phyloP scores from a whole-genome alignment of 2,888 invertebrate genomes.

The Rhabditoides inermis region DNA sequence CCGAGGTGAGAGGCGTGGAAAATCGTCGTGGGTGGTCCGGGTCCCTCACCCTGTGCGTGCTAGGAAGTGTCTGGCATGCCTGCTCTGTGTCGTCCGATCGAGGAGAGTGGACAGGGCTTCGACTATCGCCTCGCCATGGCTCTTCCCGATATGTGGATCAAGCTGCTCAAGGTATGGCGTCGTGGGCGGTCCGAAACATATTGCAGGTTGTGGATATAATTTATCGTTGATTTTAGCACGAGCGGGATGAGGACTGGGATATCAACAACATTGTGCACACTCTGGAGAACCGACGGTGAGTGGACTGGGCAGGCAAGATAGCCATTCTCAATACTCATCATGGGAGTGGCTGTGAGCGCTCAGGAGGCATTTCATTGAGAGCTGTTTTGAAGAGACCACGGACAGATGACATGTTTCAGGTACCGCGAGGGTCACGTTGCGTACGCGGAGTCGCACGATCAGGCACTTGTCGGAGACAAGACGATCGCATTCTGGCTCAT shows the following conservation, averaged over 20 bases:
- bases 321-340: no score
- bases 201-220: no score
- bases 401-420: slow-evolving; percentile 55
- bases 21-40: not conserved
- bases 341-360: no score
- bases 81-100: slow-evolving; percentile 80
- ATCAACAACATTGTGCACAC: slow-evolving; percentile 83
- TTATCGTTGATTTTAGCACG: no score
- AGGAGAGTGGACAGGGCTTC: slow-evolving; percentile 88
- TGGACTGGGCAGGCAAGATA: no score
- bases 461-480: slow-evolving; percentile 95
- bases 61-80: slow-evolving; percentile 99
- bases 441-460: slow-evolving; percentile 95
- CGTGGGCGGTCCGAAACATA: slow-evolving; percentile 72
- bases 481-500: slow-evolving; percentile 88
- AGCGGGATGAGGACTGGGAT: slow-evolving; percentile 84
- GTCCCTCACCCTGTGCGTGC: not conserved
- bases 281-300: slow-evolving; percentile 68
- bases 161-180: slow-evolving; percentile 58
- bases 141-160: slow-evolving; percentile 97
- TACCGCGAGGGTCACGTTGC: slow-evolving; percentile 95
- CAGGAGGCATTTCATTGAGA: no score
- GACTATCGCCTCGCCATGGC: slow-evolving; percentile 94
- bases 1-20: slow-evolving; percentile 65
- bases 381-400: not conserved